These are phyloP conservation scores for Spea multiplicata DNA, from an alignment of 2,113 vertebrate species.

Conservation along the genomic window DNA sequence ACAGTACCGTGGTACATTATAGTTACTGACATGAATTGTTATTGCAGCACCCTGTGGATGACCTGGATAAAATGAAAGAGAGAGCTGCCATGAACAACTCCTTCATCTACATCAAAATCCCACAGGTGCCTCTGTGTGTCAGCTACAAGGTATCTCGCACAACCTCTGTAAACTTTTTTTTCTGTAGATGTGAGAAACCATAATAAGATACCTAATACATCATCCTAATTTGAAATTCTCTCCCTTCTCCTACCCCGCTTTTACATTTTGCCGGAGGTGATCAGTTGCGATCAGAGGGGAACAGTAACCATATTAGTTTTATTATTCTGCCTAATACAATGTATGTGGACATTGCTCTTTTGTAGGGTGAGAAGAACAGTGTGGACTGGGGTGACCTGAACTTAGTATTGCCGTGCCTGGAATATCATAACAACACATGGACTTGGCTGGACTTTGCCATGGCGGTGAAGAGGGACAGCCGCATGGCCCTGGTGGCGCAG, in stretches of 20 bases:
- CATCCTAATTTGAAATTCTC: too few relatives aligned
- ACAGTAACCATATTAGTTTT: too few relatives aligned
- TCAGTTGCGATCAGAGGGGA: too few relatives aligned
- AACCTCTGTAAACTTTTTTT: not conserved
- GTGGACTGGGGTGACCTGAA: slow-evolving; percentile 97
- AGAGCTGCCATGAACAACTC: slow-evolving; percentile 98
- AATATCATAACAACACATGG: slow-evolving; percentile 98
- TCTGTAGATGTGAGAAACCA: too few relatives aligned
- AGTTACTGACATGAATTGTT: too few relatives aligned
- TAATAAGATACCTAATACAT: too few relatives aligned
- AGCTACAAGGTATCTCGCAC: slow-evolving; percentile 87
- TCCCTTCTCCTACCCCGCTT: too few relatives aligned
- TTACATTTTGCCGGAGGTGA: too few relatives aligned
- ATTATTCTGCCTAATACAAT: too few relatives aligned
- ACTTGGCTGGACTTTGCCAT: slow-evolving; percentile 98
- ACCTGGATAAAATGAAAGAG: slow-evolving; percentile 99
- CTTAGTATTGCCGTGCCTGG: slow-evolving; percentile 91
- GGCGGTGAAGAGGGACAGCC: slow-evolving; percentile 96
- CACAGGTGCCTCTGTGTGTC: slow-evolving; percentile 95
- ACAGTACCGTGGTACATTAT: too few relatives aligned
- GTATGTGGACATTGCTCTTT: not conserved
- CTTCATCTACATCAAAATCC: slow-evolving; percentile 99
- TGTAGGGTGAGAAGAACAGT: slow-evolving; percentile 93
- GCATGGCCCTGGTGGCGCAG: slow-evolving; percentile 96
- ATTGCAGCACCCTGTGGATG: slow-evolving; percentile 91